Evolutionary conservation across 2,888 invertebrate species (phyloP), one percentile per base, ranked within the genome.

Genomic region (Electrophaes corylata): DNA sequence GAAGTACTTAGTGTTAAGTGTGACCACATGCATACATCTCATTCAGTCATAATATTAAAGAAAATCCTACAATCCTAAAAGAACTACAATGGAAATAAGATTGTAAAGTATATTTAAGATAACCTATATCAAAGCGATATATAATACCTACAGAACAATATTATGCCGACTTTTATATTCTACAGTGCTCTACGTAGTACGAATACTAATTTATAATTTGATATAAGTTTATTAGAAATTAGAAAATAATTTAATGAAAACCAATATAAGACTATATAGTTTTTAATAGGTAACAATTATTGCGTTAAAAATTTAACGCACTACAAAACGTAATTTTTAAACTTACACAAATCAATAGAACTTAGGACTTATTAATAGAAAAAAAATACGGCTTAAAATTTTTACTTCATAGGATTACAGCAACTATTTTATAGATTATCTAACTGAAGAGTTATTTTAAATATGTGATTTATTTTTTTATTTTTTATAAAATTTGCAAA

Each of bases 401-500:
- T 37, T 26, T 60, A 55, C 16, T 23, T 20, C 43, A 46, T 81
- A 86, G 79, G 86, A 85, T 78, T 84, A 88, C 79, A 88, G 88
- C 83, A 84, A 88, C 87, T 90, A 87, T 89, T 88, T 85, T 75
- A 81, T 89, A 84, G 81, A 83, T 88, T 84, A 86, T 78, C 87
- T 90, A 89, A 79, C 70, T 82, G 77, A 78, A 76, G 78, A 81
- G 79, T 82, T 57, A 82, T 67, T 76, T 82, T 86, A 83, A 78
- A 86, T 44, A 44, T 29, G 29, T 88, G 88, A 41, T 90, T 88
- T 88, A 89, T 87, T 87, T 81, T 79, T 77, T 85, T 90, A 86
- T 86, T 91, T 60, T 92, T 90, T 39, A 94, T 94, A 94, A 94
- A 94, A 94, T 94, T 94, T 94, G 93, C 93, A 94, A 94, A 94